A percentile compares a stretch with the other conserved stretches of the same genome.
Evolutionary conservation across 2,888 invertebrate species (phyloP).

Genomic region (Lepidocyrtoides sp.): DNA sequence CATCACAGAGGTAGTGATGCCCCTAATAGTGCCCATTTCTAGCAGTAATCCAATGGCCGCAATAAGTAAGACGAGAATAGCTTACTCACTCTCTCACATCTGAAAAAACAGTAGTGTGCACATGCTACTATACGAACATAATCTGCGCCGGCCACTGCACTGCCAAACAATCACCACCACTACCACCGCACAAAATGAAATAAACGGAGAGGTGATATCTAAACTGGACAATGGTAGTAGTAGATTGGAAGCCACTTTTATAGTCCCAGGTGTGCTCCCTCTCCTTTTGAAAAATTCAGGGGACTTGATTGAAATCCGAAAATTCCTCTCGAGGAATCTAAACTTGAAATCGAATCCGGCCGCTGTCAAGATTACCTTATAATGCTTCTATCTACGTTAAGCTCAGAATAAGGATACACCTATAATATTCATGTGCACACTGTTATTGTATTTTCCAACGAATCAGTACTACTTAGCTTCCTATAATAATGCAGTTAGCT

Average conservation of each 20-base stretch:
- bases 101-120: too few relatives aligned
- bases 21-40: conserved; percentile 48
- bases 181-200: conserved; percentile 36
- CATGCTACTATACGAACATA: conserved; percentile 6
- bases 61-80: conserved; percentile 71
- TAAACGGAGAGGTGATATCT: conserved; percentile 43
- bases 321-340: conserved; percentile 81
- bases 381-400: conserved; percentile 6
- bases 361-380: conserved; percentile 79
- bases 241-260: conserved; percentile 80
- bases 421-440: too few relatives aligned
- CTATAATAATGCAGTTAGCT: conserved; percentile 28
- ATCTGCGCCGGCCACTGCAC: conserved; percentile 35
- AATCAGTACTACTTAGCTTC: background rate
- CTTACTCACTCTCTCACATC: conserved; percentile 31
- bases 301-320: conserved; percentile 81
- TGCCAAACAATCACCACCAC: conserved; percentile 44
- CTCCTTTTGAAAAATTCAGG: conserved; percentile 79
- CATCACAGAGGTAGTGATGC: conserved; percentile 25
- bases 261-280: conserved; percentile 80
- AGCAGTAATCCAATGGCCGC: conserved; percentile 68
- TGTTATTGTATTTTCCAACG: background rate
- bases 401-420: background rate
- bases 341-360: conserved; percentile 77
- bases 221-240: conserved; percentile 69